Base-by-base conservation (phyloP, 2,888 invertebrate genomes). In the Anoplius nigerrimus region DNA sequence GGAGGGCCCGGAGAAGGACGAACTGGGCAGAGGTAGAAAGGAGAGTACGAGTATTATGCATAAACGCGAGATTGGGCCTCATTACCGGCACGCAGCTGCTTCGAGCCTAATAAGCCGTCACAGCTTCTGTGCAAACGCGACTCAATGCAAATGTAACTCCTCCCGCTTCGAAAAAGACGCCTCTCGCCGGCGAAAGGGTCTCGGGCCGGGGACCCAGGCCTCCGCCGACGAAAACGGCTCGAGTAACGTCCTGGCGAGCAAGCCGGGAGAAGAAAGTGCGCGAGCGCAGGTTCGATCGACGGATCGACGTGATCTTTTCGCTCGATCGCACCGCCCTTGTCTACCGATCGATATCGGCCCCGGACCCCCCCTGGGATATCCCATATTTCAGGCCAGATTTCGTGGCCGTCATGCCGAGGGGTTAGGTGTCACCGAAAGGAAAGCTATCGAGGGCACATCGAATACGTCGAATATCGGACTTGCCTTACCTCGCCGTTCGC, bases 51-150 rank as follows among this genome's bases (percentile, higher is more conserved):
- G 76, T 79, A 84, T 82, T 83, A 83, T 82, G 79, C 80, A 79
- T 79, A 81, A 84, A 81, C 71, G 73, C 74, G 63, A 79, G 85
- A 85, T 85, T 82, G 83, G 81, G 68, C 80, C 85, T 86, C 86
- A 86, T 87, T 84, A 86, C 81, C 81, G 74, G 83, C 86, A 86
- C 84, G 85, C 86, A 86, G 86, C 87, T 86, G 87, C 86, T 84
- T 72, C 72, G 78, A 76, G 76, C 80, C 85, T 87, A 87, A 87
- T 87, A 87, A 87, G 86, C 86, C 84, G 84, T 84, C 86, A 84
- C 84, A 84, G 86, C 86, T 86, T 81, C 86, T 85, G 87, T 85
- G 80, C 79, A 84, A 86, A 83, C 78, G 79, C 75, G 73, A 66
- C 72, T 72, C 78, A 77, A 84, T 84, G 84, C 85, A 83, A 84